Evolutionary conservation across 2,113 vertebrate genomes (phyloP).

Genomic region (Catharus fuscescens): DNA sequence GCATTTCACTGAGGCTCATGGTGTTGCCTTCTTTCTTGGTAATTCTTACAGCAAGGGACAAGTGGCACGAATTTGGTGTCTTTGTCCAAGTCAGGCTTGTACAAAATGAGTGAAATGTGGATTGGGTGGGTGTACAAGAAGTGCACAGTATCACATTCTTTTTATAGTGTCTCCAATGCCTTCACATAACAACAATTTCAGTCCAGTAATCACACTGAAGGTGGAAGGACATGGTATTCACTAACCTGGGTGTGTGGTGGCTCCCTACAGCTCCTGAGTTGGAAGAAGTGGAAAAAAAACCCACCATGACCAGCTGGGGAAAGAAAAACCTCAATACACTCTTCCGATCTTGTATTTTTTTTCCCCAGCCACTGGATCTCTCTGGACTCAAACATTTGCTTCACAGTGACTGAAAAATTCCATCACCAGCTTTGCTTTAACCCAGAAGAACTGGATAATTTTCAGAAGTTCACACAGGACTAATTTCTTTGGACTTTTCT

Average conservation of each 20-base stretch:
- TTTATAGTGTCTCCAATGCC: not conserved
- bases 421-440: not conserved
- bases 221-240: no score
- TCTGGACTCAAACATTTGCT: not conserved
- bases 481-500: not conserved
- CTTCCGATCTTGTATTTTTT: not conserved
- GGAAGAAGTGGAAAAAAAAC: not conserved
- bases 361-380: not conserved
- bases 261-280: not conserved
- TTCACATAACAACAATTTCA: not conserved
- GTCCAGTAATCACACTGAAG: not conserved
- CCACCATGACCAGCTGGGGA: rapidly evolving
- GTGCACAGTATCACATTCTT: not conserved
- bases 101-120: not conserved
- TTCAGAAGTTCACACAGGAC: not conserved
- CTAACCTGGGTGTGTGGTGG: not conserved
- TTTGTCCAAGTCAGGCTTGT: not conserved
- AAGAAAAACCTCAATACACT: not conserved
- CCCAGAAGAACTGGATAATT: not conserved
- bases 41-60: not conserved
- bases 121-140: not conserved
- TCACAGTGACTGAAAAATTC: not conserved
- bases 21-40: not conserved
- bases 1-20: not conserved
- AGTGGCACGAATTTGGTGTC: not conserved